Base-by-base conservation (phyloP, 2,888 invertebrate genomes). In the Ochropacha duplaris region DNA sequence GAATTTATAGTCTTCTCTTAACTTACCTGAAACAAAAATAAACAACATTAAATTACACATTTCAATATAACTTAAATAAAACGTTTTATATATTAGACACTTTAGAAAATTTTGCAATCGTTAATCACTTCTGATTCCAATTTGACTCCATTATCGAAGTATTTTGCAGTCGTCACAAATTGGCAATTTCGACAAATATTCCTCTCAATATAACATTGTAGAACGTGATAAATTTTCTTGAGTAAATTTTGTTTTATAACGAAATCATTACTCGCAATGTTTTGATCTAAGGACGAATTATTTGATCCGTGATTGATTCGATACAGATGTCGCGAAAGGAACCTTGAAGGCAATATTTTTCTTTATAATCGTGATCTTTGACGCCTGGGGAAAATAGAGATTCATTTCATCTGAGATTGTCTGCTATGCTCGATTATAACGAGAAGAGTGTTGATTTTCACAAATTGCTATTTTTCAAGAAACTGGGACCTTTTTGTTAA, bases 221-320 rank as follows among this genome's bases (percentile, higher is more conserved):
- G 65, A 70, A 73, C 75, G 75, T 74, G 78, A 78, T 73, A 72
- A 77, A 78, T 74, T 19, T 60, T 68, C 71, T 56, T 60, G 65
- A 71, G 76, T 71, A 76, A 74, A 78, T 76, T 73, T 67, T 71
- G 65, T 72, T 69, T 67, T 61, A 61, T 64, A 61, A 62, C 62
- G 63, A 66, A 66, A 60, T 60, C 55, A 61, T 62, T 62, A 61
- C 62, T 64, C 56, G 65, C 66, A 71, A 65, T 69, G 66, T 71
- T 65, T 69, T 69, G 69, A 72, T 72, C 66, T 59, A 57, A 58
- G 66, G 64, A 64, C 65, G 62, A 60, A 69, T 61, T 68, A 65
- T 62, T 64, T 68, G 71, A 72, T 66, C 71, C 66, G 61, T 68
- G 68, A 71, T 71, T 68, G 66, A 71, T 74, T 65, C 56, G 59